Base-by-base conservation (phyloP, 2,113 vertebrate species). In the Lampris incognitus region DNA sequence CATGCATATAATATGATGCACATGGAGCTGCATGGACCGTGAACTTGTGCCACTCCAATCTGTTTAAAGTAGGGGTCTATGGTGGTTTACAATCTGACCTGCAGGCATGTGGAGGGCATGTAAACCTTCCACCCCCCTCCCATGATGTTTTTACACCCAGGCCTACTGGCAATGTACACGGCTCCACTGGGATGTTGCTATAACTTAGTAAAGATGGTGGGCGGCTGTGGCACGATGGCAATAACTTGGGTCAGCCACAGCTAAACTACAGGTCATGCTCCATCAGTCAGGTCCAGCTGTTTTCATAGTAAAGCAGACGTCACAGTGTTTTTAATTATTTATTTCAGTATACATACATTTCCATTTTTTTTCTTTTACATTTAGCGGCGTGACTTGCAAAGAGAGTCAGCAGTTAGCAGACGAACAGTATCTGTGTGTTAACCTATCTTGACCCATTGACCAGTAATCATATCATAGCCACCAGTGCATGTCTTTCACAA, bases 61-160 rank as follows among this genome's bases (percentile, higher is more conserved):
- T 46, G 6, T 64, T 24, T 24, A 24, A 24, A 24, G 24, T 24
- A 24, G 24, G 7, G 11, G 38, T 6, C 64, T 24, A 2, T 62
- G 50, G 11, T 60, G 24, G 59, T 75, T 66, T 75, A 66, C 59
- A 50, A 36, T 6, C 13, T 59, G 41, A 24, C 78, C 71, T n/a
- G 36, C 4, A 40, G 66, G 72, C 37, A 59, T 55, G 65, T 70
- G 55, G 66, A 65, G 51, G 56, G 41, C 60, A 66, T 49, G 41
- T 62, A 66, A 76, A 66, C 40, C 67, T 66, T 52, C 44, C 67
- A 56, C 4, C 9, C 13, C 55, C 37, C 24, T 7, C 55, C 24
- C 55, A 57, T 0, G 36, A 5, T 54, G 2, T 48, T 68, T 63
- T 58, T 39, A 62, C 60, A 46, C 41, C 46, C 5, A 44, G 4